These are phyloP conservation scores for Ptiloglossa arizonensis DNA, from an alignment of 1,140 invertebrate species.

Conservation along the genomic window DNA sequence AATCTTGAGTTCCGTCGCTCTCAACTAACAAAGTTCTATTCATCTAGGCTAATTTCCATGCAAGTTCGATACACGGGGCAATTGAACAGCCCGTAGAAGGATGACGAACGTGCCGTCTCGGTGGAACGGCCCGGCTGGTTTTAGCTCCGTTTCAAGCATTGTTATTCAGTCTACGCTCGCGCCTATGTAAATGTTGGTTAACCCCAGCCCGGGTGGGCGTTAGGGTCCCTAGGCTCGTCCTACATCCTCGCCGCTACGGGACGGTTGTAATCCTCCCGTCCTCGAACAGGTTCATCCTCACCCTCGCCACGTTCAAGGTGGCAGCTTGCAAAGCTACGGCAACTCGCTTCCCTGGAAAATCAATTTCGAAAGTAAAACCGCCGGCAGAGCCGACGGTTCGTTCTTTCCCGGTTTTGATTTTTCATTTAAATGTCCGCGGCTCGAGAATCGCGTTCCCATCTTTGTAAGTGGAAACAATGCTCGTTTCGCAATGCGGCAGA, in stretches of 20 bases:
- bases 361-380: slow-evolving; percentile 27
- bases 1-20: slow-evolving; percentile 1
- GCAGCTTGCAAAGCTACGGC: slow-evolving; percentile 46
- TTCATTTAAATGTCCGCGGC: background rate
- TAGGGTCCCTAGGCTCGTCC: slow-evolving; percentile 55
- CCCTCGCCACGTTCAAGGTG: slow-evolving; percentile 56
- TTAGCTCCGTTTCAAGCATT: slow-evolving; percentile 69
- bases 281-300: slow-evolving; percentile 53
- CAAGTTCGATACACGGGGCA: slow-evolving; percentile 30
- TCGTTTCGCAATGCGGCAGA: too few relatives aligned
- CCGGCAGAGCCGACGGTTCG: background rate
- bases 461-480: background rate
- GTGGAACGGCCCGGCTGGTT: slow-evolving; percentile 44
- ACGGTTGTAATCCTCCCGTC: slow-evolving; percentile 55
- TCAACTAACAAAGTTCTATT: slow-evolving; percentile 29
- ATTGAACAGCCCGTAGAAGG: slow-evolving; percentile 15
- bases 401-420: background rate
- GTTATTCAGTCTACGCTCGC: slow-evolving; percentile 71
- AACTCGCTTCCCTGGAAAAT: slow-evolving; percentile 18
- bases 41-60: slow-evolving; percentile 22
- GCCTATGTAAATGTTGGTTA: slow-evolving; percentile 75
- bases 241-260: slow-evolving; percentile 38
- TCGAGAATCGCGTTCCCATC: background rate
- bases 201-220: slow-evolving; percentile 54
- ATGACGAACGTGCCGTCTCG: slow-evolving; percentile 44